Percentiles rank a stretch among this genome's conserved stretches.
phyloP scores from a whole-genome alignment of 2,113 vertebrate species.

The Tylochromis polylepis region DNA sequence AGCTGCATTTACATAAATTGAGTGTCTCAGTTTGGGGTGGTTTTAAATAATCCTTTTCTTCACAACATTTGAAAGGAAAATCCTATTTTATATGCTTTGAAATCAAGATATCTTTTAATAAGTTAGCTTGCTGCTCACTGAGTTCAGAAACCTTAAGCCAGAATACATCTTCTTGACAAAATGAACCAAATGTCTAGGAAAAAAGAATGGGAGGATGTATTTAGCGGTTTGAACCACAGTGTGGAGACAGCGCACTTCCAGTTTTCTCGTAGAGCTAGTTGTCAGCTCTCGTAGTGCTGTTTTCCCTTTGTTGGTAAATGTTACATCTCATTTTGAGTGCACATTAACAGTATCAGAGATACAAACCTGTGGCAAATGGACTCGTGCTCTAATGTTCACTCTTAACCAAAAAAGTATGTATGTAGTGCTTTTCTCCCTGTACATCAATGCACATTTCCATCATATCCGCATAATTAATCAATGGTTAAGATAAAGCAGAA shows the following conservation, averaged over 20 bases:
- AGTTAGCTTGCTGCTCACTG: no score
- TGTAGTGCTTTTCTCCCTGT: not conserved
- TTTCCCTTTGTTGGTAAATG: not conserved
- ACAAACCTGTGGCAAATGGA: not conserved
- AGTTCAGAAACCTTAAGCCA: no score
- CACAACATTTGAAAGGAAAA: not conserved
- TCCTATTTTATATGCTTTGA: not conserved
- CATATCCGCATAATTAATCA: not conserved
- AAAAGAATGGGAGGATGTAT: not conserved
- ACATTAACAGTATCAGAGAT: not conserved
- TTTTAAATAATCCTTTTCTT: not conserved
- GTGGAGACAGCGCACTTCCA: conserved; percentile 29
- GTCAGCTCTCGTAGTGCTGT: not conserved
- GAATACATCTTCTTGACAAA: not conserved
- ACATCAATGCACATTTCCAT: not conserved
- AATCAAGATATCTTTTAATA: not conserved
- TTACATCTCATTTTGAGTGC: not conserved
- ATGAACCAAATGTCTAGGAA: not conserved
- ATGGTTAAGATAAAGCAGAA: not conserved
- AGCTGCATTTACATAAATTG: not conserved
- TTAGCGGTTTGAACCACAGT: not conserved
- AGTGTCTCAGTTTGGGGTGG: not conserved
- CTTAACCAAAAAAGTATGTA: not conserved
- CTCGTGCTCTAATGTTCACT: not conserved
- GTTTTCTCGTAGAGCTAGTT: not conserved